Evolutionary conservation across 2,113 vertebrate genomes (phyloP).

Genomic region (Sapayoa aenigma): DNA sequence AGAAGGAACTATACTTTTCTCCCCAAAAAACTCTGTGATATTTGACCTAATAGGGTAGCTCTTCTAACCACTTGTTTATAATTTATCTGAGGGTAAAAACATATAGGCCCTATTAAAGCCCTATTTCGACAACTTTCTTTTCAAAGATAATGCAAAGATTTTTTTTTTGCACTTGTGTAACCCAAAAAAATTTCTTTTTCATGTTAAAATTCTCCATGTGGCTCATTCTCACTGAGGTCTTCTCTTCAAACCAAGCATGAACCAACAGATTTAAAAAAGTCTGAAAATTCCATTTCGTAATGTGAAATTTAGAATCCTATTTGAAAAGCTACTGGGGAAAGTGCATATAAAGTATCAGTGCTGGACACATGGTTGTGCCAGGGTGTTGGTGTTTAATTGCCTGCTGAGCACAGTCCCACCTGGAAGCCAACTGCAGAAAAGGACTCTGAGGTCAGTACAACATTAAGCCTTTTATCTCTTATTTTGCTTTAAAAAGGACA

Average conservation of each 20-base stretch:
- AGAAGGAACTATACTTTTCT: background rate
- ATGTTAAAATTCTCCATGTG: background rate
- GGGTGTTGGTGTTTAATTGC: background rate
- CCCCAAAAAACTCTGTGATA: background rate
- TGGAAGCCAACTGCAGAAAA: background rate
- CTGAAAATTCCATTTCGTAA: background rate
- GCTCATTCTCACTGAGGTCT: background rate
- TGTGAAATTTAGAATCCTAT: background rate
- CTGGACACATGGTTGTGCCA: accelerated
- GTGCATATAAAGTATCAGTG: background rate
- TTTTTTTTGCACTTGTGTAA: background rate
- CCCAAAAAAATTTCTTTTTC: background rate
- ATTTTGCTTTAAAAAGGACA: background rate
- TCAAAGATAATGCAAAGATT: background rate
- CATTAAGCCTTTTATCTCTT: background rate
- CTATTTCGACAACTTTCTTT: background rate
- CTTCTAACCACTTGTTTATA: background rate
- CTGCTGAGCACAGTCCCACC: background rate
- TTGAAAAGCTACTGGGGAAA: background rate
- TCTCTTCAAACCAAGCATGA: background rate
- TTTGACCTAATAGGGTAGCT: background rate
- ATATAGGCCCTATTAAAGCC: background rate
- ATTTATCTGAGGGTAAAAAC: background rate
- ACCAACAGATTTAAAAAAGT: background rate
- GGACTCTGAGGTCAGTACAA: background rate